Evolutionary conservation across 30 jellyfish, hydroid and myxozoan species (phyloP), one percentile per base, ranked within the genome.

Genomic region (Euphysa ruthae): DNA sequence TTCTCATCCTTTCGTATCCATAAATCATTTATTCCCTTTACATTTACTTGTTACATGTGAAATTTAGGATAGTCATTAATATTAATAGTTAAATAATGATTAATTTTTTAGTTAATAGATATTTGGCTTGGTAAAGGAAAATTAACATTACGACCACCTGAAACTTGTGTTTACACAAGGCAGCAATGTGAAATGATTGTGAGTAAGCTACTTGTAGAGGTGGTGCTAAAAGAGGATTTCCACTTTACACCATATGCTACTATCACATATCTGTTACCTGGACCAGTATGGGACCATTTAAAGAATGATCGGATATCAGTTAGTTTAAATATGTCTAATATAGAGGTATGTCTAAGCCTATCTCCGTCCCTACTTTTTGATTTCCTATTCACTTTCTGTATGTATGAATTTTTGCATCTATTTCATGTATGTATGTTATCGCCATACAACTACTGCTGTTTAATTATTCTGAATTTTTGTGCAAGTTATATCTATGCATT

Each of bases 181-280:
- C 28, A 49, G 2, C 74, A 27, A 32, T 78, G 93, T 38, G 93
- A 78, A 29, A 7, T 68, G 29, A 63, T 86, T 20, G 58, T 86
- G 10, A 73, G 76, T 3, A 64, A 72, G 63, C 58, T 86, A 22
- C 61, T 86, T 2, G 27, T 79, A 2, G 79, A 86, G 21, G 73
- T 66, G 5, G 82, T 82, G 5, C 31, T 86, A 29, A 49, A 63
- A 26, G 96, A 86, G 63, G 96, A 86, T 30, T 77, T 73, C 68
- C 94, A 86, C 58, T 79, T 76, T 31, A 86, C 96, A 14, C 94
- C 96, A 16, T 86, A 74, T 60, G 25, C 70, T 20, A 86, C 90
- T 24, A 62, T 79, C 13, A 57, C 78, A 56, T 86, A 86, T 56
- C 25, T 86, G 32, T 55, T 74, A 22, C 89, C 73, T 29, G 96